phyloP scores from a whole-genome alignment of 1,140 invertebrate species.

The Aphelinus certus region DNA sequence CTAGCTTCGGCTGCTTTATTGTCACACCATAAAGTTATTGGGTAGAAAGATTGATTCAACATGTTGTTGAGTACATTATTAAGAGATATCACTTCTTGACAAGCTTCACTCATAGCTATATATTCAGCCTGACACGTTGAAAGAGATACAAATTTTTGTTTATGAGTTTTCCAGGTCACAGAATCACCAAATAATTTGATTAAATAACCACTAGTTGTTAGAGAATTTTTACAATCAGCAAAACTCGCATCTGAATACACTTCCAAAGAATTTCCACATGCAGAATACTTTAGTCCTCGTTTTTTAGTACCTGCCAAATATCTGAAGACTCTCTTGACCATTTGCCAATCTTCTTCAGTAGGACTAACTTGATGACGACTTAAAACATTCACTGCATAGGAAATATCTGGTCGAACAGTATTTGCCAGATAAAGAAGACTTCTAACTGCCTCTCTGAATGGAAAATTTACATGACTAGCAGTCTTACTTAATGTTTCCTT shows the following conservation, averaged over 20 bases:
- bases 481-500: neutral
- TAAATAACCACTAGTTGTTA: conserved; percentile 21
- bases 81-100: conserved; percentile 18
- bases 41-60: too few relatives aligned
- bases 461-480: neutral
- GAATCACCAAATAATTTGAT: conserved; percentile 20
- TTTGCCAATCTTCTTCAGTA: conserved; percentile 25
- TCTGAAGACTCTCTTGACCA: conserved; percentile 15
- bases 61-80: too few relatives aligned
- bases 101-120: conserved; percentile 36
- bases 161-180: conserved; percentile 20
- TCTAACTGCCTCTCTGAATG: conserved; percentile 56
- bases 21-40: too few relatives aligned
- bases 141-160: conserved; percentile 24
- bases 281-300: neutral
- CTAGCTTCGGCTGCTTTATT: too few relatives aligned
- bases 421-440: conserved; percentile 59
- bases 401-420: conserved; percentile 61
- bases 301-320: conserved; percentile 21
- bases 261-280: neutral
- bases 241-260: conserved; percentile 29
- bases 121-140: conserved; percentile 38
- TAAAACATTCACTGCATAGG: conserved; percentile 47
- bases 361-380: conserved; percentile 32
- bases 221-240: conserved; percentile 27